phyloP scores from a whole-genome alignment of 1,140 invertebrate species.

The Pemphigus obesinymphae region DNA sequence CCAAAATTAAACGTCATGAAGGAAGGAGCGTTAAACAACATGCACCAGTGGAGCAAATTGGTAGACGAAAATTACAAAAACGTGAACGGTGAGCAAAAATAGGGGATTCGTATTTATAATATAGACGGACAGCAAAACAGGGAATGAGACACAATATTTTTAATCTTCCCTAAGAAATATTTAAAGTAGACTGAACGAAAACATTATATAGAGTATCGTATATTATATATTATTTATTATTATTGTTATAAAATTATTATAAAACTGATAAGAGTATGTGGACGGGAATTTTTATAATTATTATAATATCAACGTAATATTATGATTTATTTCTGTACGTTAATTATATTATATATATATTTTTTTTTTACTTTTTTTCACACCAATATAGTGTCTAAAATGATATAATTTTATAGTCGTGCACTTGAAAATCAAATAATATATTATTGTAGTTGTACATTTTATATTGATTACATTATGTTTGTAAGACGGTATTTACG shows the following conservation, averaged over 20 bases:
- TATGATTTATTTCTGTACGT: neutral
- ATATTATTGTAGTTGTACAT: conserved; percentile 3
- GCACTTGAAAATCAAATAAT: neutral
- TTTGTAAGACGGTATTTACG: neutral
- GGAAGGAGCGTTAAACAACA: conserved; percentile 52
- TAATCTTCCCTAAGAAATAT: neutral
- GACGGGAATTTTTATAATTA: neutral
- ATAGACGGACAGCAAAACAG: neutral
- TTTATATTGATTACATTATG: neutral
- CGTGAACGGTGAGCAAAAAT: neutral
- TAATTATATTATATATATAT: neutral
- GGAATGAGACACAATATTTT: neutral
- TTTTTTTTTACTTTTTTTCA: conserved; percentile 9
- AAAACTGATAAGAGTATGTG: neutral
- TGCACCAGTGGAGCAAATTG: conserved; percentile 50
- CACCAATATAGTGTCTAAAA: neutral
- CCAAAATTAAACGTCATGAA: conserved; percentile 52
- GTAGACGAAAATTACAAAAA: conserved; percentile 26
- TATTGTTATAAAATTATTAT: neutral
- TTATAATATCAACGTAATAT: neutral
- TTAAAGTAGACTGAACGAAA: conserved; percentile 20
- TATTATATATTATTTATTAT: neutral
- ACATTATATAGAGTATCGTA: neutral
- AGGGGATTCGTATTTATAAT: neutral
- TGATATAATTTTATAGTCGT: neutral